phyloP scores from a whole-genome alignment of 1,140 invertebrate species.

The Meloidogyne hapla region DNA sequence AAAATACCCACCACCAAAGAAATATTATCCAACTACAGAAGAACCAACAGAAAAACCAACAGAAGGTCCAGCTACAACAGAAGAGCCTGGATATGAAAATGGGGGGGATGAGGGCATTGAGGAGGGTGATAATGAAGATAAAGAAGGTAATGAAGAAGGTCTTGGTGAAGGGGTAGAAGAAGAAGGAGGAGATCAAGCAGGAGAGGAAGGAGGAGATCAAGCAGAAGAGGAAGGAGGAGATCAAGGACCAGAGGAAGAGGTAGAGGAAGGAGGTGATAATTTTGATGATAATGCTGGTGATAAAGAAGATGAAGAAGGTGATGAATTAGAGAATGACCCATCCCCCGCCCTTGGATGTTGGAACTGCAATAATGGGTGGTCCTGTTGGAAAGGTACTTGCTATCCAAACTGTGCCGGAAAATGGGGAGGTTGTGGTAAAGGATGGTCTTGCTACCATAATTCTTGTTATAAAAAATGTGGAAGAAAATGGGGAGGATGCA shows the following conservation, averaged over 20 bases:
- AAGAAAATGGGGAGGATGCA: background rate
- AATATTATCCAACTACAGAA: background rate
- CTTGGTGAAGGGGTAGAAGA: background rate
- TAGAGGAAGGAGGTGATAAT: background rate
- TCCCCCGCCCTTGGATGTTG: background rate
- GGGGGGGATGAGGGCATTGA: background rate
- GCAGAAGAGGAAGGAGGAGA: background rate
- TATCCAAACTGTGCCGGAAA: background rate
- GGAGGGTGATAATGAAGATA: background rate
- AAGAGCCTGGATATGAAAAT: background rate
- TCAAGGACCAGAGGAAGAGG: background rate
- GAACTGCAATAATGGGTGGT: background rate
- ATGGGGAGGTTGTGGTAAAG: background rate
- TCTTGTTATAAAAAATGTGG: background rate
- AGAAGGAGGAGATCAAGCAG: background rate
- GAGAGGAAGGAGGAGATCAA: background rate
- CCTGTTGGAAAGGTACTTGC: background rate
- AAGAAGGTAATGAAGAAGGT: too few relatives aligned
- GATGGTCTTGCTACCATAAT: background rate
- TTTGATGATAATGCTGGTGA: background rate
- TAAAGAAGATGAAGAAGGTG: background rate
- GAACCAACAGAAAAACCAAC: background rate
- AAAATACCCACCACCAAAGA: background rate
- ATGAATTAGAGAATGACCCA: background rate
- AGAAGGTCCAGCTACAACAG: background rate